Percentiles rank a stretch among this genome's conserved stretches.
phyloP scores from a whole-genome alignment of 2,888 invertebrate species.

The Neocrepidodera transversa region DNA sequence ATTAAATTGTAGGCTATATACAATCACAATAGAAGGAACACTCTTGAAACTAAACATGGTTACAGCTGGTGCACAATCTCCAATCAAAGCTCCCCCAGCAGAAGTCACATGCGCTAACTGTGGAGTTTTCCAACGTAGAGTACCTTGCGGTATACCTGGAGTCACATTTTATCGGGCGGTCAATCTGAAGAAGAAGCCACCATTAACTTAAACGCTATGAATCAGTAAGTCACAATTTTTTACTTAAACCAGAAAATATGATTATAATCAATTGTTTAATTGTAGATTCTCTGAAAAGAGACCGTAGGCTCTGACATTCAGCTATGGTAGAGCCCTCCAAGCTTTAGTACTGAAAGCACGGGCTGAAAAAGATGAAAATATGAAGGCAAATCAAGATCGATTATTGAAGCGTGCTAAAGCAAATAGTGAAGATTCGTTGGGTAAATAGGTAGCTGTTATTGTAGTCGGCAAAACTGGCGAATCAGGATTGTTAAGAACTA shows the following conservation, averaged over 20 bases:
- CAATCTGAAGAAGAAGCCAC: constrained; percentile 98
- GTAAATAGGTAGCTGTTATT: constrained; percentile 90
- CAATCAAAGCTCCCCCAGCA: constrained; percentile 69
- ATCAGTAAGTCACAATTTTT: constrained; percentile 68
- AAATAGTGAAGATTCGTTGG: constrained; percentile 89
- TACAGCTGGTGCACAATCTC: constrained; percentile 53
- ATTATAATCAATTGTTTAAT: too few species aligned
- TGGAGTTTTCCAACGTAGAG: constrained; percentile 88
- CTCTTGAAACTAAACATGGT: constrained; percentile 99
- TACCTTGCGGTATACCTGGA: constrained; percentile 96
- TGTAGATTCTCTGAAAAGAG: constrained; percentile 70
- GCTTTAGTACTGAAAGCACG: constrained; percentile 96
- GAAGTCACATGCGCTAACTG: constrained; percentile 96
- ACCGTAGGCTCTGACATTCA: constrained; percentile 98
- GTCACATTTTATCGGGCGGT: constrained; percentile 97
- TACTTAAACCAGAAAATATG: too few species aligned
- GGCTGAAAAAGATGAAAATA: constrained; percentile 90
- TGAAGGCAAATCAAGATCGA: constrained; percentile 84
- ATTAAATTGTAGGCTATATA: constrained; percentile 72
- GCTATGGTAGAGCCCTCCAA: constrained; percentile 96
- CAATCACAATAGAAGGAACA: constrained; percentile 97
- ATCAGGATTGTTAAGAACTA: constrained; percentile 94
- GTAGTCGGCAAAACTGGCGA: constrained; percentile 86
- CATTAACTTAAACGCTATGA: constrained; percentile 95
- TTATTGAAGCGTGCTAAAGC: constrained; percentile 94